A percentile compares a stretch with the other conserved stretches of the same genome.
Conservation (phyloP, 2,113 vertebrate genomes). For the Nerophis lumbriciformis region DNA sequence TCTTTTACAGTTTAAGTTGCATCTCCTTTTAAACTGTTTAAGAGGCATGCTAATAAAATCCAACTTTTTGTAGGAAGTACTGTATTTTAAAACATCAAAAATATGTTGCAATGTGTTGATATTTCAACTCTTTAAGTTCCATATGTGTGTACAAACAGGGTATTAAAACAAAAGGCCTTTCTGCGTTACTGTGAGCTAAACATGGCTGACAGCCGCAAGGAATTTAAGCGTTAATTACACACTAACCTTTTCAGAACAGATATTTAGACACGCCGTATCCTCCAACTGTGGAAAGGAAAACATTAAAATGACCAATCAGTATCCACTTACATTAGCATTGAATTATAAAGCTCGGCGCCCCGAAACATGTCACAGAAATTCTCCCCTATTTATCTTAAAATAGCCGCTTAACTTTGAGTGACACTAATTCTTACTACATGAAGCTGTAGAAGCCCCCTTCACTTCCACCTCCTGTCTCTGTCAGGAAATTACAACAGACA, state of each 20-base stretch:
- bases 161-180: background rate
- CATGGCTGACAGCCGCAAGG: conserved; percentile 59
- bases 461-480: conserved; percentile 73
- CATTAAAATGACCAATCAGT: conserved; percentile 59
- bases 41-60: too few species aligned
- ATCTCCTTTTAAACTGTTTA: too few species aligned
- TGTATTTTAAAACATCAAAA: too few species aligned
- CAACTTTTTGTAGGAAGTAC: too few species aligned
- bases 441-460: conserved; percentile 84
- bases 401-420: conserved; percentile 92
- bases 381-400: conserved; percentile 80
- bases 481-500: conserved; percentile 97
- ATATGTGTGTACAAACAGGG: background rate
- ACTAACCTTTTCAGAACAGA: conserved; percentile 71
- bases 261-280: conserved; percentile 61
- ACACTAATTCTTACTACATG: conserved; percentile 96
- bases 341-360: conserved; percentile 53
- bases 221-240: conserved; percentile 66
- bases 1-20: too few species aligned
- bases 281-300: conserved; percentile 63
- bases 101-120: background rate
- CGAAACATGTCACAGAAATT: conserved; percentile 62
- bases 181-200: conserved; percentile 53
- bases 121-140: background rate
- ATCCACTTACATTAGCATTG: conserved; percentile 67